Evolutionary conservation across 2,888 invertebrate genomes (phyloP).

Genomic region (Acrocyrtus sp.): DNA sequence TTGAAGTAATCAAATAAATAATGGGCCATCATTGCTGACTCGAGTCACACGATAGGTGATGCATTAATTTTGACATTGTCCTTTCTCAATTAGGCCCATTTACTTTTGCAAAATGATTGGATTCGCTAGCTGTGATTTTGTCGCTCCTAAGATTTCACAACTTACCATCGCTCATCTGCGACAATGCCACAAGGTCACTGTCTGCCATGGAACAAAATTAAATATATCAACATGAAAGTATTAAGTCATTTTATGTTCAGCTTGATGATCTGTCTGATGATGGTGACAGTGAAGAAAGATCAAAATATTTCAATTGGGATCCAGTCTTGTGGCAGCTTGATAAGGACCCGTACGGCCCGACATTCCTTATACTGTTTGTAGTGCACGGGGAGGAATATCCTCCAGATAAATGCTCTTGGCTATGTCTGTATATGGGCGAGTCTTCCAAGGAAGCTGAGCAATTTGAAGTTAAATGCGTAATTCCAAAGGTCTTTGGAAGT

Average conservation of each 20-base stretch:
- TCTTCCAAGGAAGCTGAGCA: no score
- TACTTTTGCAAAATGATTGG: slow-evolving; percentile 31
- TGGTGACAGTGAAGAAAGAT: not conserved
- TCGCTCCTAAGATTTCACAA: not conserved
- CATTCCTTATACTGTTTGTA: no score
- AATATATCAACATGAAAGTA: not conserved
- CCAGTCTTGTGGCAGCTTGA: no score
- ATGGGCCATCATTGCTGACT: not conserved
- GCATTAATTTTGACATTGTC: not conserved
- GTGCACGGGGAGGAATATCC: no score
- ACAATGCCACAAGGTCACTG: not conserved
- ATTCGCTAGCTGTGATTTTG: slow-evolving; percentile 10
- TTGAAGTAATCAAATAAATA: no score
- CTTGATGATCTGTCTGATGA: not conserved
- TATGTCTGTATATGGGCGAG: no score
- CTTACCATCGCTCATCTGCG: not conserved
- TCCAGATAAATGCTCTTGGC: no score
- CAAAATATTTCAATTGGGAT: no score
- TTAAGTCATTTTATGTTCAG: not conserved
- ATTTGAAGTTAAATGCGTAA: no score
- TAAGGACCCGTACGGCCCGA: no score
- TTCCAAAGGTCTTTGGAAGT: no score
- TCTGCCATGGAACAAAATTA: not conserved
- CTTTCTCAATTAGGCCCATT: not conserved
- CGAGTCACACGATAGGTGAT: not conserved